Conservation (phyloP, 2,888 invertebrate species). For the Capitulum mitella region DNA sequence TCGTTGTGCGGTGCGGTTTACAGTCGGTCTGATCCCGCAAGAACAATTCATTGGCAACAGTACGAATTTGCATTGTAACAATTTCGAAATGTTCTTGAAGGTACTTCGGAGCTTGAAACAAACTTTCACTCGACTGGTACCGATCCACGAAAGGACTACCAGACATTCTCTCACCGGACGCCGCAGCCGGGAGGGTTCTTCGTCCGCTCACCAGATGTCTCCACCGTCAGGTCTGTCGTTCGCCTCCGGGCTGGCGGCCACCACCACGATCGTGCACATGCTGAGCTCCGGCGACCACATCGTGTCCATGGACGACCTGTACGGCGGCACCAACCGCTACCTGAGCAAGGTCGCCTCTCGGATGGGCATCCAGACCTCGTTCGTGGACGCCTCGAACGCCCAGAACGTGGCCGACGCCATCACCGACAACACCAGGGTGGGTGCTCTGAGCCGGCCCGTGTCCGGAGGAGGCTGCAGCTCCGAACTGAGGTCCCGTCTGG, state of each 20-base stretch:
- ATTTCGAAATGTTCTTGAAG: no score
- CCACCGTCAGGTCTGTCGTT: constrained; percentile 48
- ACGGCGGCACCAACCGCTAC: constrained; percentile 81
- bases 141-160: no score
- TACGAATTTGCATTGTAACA: no score
- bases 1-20: no score
- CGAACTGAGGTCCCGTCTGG: no score
- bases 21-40: no score
- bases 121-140: no score
- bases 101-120: no score
- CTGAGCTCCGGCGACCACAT: constrained; percentile 82
- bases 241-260: constrained; percentile 85
- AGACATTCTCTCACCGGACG: no score
- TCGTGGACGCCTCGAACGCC: constrained; percentile 66
- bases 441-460: not conserved
- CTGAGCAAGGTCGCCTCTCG: constrained; percentile 55
- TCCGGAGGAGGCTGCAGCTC: not conserved
- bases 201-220: not conserved
- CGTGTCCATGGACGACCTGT: constrained; percentile 82
- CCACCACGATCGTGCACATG: constrained; percentile 64
- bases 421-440: constrained; percentile 67
- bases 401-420: constrained; percentile 59
- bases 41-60: no score
- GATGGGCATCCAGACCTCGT: constrained; percentile 65
- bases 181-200: no score